Conservation (phyloP, 2,888 invertebrate genomes). For the Drymonia ruficornis region DNA sequence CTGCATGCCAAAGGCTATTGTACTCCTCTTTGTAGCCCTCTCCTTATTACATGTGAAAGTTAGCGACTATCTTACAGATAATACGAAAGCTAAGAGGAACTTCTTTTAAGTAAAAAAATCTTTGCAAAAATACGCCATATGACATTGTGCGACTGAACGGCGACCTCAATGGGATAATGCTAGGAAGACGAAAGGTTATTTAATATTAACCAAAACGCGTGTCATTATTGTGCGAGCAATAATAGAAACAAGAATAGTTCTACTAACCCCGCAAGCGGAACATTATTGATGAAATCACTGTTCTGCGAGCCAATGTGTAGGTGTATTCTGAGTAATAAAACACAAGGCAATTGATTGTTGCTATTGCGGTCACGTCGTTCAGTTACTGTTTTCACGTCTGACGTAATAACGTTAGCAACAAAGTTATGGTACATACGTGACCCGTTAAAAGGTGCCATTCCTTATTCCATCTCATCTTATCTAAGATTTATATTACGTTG, state of each 20-base stretch:
- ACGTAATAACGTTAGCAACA: slow-evolving; percentile 81
- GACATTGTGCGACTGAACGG: no score
- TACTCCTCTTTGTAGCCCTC: slow-evolving; percentile 66
- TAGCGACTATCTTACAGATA: slow-evolving; percentile 31
- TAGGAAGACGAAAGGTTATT: no score
- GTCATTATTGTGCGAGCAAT: background rate
- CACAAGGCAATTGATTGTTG: slow-evolving; percentile 80
- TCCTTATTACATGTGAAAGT: slow-evolving; percentile 61
- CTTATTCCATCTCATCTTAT: slow-evolving; percentile 46
- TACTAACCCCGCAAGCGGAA: slow-evolving; percentile 7
- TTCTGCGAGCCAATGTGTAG: slow-evolving; percentile 44
- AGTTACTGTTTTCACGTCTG: slow-evolving; percentile 83
- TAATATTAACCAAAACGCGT: slow-evolving; percentile 28
- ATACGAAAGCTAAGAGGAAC: background rate
- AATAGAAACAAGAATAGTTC: background rate
- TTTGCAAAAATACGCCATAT: no score
- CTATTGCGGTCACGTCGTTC: slow-evolving; percentile 81
- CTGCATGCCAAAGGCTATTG: slow-evolving; percentile 76
- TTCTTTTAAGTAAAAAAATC: background rate
- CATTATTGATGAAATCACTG: slow-evolving; percentile 51
- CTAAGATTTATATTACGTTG: slow-evolving; percentile 18
- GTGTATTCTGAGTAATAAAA: slow-evolving; percentile 68
- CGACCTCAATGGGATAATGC: no score
- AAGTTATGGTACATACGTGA: slow-evolving; percentile 81
- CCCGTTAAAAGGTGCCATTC: slow-evolving; percentile 60